Percentiles rank a stretch among this genome's conserved stretches.
These are phyloP conservation scores for Clivina fossor DNA, from an alignment of 2,888 invertebrate species.

Conservation along the genomic window DNA sequence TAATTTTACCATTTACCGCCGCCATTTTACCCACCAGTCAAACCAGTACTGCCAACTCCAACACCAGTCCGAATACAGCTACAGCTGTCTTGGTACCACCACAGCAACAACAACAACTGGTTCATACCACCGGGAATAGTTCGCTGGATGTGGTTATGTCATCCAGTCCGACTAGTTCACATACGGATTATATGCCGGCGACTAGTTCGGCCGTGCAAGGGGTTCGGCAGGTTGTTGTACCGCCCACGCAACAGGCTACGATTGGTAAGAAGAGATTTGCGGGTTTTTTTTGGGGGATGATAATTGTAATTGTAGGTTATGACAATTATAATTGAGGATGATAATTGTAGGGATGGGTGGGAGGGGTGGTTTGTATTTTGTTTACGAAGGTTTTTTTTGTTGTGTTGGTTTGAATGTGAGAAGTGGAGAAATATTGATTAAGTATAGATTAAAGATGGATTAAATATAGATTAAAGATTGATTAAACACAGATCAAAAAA, in stretches of 20 bases:
- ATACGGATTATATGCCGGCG: conserved; percentile 84
- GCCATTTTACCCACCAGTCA: conserved; percentile 76
- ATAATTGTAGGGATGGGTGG: too few relatives aligned
- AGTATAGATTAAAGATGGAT: too few relatives aligned
- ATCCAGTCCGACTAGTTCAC: conserved; percentile 72
- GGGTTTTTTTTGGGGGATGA: too few relatives aligned
- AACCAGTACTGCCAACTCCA: conserved; percentile 48
- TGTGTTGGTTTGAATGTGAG: too few relatives aligned
- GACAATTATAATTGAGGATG: too few relatives aligned
- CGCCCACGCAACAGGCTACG: conserved; percentile 55
- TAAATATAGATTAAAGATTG: too few relatives aligned
- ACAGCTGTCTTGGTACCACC: conserved; percentile 62
- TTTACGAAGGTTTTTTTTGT: too few relatives aligned
- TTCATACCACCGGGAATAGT: conserved; percentile 57
- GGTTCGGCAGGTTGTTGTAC: conserved; percentile 67
- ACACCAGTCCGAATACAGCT: conserved; percentile 50
- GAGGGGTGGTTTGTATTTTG: too few relatives aligned
- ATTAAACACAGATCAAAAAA: too few relatives aligned
- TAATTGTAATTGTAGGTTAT: too few relatives aligned
- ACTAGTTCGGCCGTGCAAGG: conserved; percentile 70
- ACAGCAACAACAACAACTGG: conserved; percentile 63
- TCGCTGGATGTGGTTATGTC: conserved; percentile 59
- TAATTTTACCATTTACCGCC: conserved; percentile 64
- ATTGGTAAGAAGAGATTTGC: too few relatives aligned
- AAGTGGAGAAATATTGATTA: too few relatives aligned